Base-by-base conservation (phyloP, 2,113 vertebrate genomes). In the Cheilinus undulatus region DNA sequence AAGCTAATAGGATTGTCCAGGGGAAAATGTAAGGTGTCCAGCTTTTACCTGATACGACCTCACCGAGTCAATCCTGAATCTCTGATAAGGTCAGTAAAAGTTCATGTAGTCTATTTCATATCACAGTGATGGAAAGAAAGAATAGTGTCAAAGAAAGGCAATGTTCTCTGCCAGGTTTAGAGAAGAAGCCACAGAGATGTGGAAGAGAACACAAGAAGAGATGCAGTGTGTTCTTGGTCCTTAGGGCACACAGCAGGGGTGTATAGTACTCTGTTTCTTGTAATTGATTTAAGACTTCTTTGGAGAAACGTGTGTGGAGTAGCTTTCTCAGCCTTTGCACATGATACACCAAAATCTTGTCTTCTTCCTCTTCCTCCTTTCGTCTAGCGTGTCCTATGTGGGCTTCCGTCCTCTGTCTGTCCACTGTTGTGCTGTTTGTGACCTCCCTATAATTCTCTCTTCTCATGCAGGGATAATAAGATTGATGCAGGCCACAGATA, bases 391-490 rank as follows among this genome's bases (percentile, higher is more conserved):
- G 42, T 59, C 34, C 40, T 69, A 26, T 24, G n/a, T 57, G n/a
- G 58, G 1, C 22, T 34, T 30, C 12, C 64, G 63, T 65, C 34
- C 52, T 63, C 40, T 57, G 20, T 63, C 40, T 57, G 20, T 40
- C 48, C 63, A 45, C 46, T 43, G 17, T 51, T 64, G 32, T 15
- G 20, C 26, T n/a, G 22, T 34, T 38, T 57, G 17, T 78, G 78
- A 83, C 76, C 70, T 58, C 76, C 36, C 38, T 52, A 50, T 75
- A 71, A 58, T 65, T 78, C 63, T 76, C 23, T 63, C 34, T 49
- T 74, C 28, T 63, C 26, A 24, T 32, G 49, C 72, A 52, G 49
- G 26, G 53, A 58, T 56, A 72, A 67, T 68, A 12, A 54, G 51
- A 84, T 51, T 60, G 59, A 82, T 76, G 76, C 36, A 62, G 63